phyloP scores from a whole-genome alignment of 1,140 invertebrate genomes.

The Drosophila pseudoobscura region DNA sequence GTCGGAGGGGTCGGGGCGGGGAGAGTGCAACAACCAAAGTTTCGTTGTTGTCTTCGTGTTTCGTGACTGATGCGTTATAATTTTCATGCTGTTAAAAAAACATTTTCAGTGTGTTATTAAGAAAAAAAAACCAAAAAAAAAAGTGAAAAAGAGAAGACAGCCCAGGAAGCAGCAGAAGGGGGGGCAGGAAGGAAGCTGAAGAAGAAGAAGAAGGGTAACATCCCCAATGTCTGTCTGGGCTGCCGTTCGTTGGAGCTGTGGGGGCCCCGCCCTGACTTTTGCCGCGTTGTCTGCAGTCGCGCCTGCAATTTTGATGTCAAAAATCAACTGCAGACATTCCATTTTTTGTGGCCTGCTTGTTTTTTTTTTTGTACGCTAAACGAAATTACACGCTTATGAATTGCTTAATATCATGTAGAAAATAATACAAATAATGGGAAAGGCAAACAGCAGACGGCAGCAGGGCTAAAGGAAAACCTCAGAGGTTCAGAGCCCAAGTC shows the following conservation, averaged over 20 bases:
- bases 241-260: too few species aligned
- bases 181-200: constrained; percentile 22
- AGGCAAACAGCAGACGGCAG: constrained; percentile 1
- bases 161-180: too few species aligned
- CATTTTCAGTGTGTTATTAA: constrained; percentile 75
- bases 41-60: constrained; percentile 39
- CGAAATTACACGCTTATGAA: constrained; percentile 77
- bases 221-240: constrained; percentile 33
- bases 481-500: not conserved
- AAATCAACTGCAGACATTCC: constrained; percentile 72
- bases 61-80: constrained; percentile 83
- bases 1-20: not conserved
- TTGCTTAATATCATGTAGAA: constrained; percentile 70
- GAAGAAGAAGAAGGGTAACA: constrained; percentile 15
- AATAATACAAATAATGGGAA: constrained; percentile 8
- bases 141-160: constrained; percentile 12
- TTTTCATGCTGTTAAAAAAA: constrained; percentile 76
- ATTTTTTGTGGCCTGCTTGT: constrained; percentile 20
- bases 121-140: not conserved
- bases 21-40: not conserved
- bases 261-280: constrained; percentile 53
- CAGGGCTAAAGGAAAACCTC: not conserved
- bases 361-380: constrained; percentile 44
- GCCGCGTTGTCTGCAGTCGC: constrained; percentile 41
- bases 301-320: constrained; percentile 74